phyloP scores from a whole-genome alignment of 2,888 invertebrate genomes.

The Callosobruchus maculatus region DNA sequence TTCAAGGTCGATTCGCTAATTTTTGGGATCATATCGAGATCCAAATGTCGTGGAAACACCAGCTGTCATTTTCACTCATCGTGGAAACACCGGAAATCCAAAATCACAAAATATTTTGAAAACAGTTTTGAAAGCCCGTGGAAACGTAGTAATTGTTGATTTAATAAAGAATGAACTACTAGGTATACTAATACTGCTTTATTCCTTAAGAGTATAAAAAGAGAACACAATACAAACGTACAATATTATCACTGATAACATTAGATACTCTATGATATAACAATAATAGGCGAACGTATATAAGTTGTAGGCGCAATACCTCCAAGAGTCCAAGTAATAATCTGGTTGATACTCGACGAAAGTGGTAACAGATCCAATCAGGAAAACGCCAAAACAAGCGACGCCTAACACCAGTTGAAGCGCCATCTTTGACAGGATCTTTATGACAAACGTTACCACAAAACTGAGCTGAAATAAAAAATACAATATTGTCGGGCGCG shows the following conservation, averaged over 20 bases:
- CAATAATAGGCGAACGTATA: neutral
- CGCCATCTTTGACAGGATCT: neutral
- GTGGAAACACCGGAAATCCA: too few species aligned
- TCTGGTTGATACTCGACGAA: neutral
- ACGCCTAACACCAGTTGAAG: neutral
- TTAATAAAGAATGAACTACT: too few species aligned
- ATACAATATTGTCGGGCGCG: too few species aligned
- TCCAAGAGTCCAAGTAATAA: neutral
- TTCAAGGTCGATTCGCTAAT: too few species aligned
- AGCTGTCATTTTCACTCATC: too few species aligned
- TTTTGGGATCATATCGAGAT: too few species aligned
- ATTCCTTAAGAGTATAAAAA: neutral
- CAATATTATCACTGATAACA: neutral
- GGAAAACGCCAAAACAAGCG: neutral
- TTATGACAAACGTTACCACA: neutral
- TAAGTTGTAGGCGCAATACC: neutral
- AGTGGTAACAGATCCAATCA: neutral
- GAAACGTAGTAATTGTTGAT: too few species aligned
- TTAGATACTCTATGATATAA: neutral
- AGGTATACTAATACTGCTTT: neutral
- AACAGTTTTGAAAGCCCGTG: too few species aligned
- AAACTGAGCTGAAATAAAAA: neutral
- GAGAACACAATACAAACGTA: neutral
- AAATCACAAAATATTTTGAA: too few species aligned
- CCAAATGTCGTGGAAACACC: too few species aligned